Evolutionary conservation across 2,888 invertebrate species (phyloP), one percentile per base, ranked within the genome.

Genomic region (Protonemura montana): DNA sequence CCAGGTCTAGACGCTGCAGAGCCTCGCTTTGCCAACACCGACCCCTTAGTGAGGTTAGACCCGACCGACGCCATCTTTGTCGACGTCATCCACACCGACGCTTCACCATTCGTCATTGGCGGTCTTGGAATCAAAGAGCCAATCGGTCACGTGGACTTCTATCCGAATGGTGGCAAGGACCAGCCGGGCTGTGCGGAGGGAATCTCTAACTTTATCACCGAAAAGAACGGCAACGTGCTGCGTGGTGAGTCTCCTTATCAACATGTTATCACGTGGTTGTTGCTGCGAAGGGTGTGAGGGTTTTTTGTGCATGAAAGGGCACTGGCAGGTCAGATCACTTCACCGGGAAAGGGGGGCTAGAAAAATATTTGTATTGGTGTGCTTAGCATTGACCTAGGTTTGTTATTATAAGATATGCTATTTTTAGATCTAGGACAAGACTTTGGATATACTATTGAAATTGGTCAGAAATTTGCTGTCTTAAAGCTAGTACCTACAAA

Each of bases 81-180:
- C 0, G 98, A 98, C 89, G 94, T 97, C 26, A 95, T 98, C 88
- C 98, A 98, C 91, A 97, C 97, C 3, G 98, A 98, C 90, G 95
- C 95, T 0, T 94, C 94, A 91, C 95, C 95, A 6, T 93, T 97
- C 89, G 95, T 97, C 89, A 94, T 93, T 89, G 95, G 95, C 86
- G 95, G 94, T 85, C 93, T 98, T 86, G 98, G 98, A 13, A 95
- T 97, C 90, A 94, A 94, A 7, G 96, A 97, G 89, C 93, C 95
- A 0, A 94, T 96, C 82, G 98, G 97, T 0, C 97, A 98, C 91
- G 95, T 97, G 2, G 98, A 98, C 91, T 98, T 97, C 91, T 98
- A 95, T 90, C 97, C 98, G 0, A 98, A 98, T 90, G 97, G 97
- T 0, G 98, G 98, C 0, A 93, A 94, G 6, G 94, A 94, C 87